phyloP scores from a whole-genome alignment of 2,113 vertebrate genomes.

The Corythoichthys haematopterus region DNA sequence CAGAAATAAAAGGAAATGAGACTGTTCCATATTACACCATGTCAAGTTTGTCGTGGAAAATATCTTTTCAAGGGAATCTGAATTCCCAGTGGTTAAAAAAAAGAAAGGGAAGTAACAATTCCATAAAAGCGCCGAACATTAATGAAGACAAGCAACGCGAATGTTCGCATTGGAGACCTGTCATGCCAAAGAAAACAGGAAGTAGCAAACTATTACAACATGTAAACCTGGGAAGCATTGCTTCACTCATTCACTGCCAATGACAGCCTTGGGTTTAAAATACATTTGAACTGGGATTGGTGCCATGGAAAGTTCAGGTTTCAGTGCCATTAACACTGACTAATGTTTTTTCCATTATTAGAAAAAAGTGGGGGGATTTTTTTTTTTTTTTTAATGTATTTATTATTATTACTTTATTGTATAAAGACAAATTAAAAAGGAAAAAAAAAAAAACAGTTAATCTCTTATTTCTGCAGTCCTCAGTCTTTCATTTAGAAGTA shows the following conservation, averaged over 20 bases:
- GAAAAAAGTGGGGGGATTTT: too few relatives aligned
- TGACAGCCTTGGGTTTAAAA: background rate
- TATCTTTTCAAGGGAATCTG: background rate
- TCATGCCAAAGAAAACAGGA: background rate
- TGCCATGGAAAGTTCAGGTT: too few relatives aligned
- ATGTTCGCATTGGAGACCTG: background rate
- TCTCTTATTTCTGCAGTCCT: too few relatives aligned
- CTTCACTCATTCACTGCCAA: too few relatives aligned
- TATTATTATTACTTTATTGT: too few relatives aligned
- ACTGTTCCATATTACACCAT: background rate
- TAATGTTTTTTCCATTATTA: too few relatives aligned
- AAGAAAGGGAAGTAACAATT: background rate
- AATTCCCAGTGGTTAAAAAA: background rate
- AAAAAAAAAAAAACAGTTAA: too few relatives aligned
- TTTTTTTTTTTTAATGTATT: too few relatives aligned
- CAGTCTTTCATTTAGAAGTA: too few relatives aligned
- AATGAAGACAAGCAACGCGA: background rate
- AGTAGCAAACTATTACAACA: background rate
- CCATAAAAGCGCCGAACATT: background rate
- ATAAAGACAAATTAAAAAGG: too few relatives aligned
- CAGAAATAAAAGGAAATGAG: slow-evolving; percentile 18
- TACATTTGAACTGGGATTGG: background rate
- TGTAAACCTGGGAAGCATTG: background rate
- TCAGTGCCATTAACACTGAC: too few relatives aligned
- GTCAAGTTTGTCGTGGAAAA: background rate